Conservation (phyloP, 2,888 invertebrate genomes). For the Rhingia campestris region DNA sequence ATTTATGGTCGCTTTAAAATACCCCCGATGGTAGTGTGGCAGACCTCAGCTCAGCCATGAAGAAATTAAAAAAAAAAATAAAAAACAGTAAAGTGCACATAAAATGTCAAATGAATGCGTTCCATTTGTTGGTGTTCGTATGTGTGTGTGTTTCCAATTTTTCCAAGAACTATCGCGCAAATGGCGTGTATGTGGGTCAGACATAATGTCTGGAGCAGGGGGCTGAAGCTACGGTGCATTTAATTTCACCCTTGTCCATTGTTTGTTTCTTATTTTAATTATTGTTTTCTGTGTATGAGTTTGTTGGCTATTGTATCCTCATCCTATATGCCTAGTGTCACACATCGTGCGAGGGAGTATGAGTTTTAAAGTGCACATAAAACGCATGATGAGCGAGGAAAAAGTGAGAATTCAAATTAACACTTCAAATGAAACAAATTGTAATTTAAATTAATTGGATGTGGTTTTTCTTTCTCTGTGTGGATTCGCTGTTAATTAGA, state of each 20-base stretch:
- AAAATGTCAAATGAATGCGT: constrained; percentile 67
- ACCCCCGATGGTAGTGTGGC: constrained; percentile 24
- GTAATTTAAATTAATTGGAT: constrained; percentile 50
- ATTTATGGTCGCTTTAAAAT: constrained; percentile 65
- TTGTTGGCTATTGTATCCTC: background rate
- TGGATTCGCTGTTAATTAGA: constrained; percentile 43
- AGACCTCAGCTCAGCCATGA: constrained; percentile 23
- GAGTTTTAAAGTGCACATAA: too few relatives aligned
- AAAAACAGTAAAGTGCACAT: constrained; percentile 67
- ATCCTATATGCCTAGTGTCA: too few relatives aligned
- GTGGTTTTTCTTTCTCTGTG: constrained; percentile 11
- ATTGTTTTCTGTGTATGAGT: constrained; percentile 1
- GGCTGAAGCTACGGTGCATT: constrained; percentile 46
- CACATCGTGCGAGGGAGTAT: too few relatives aligned
- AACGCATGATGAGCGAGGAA: constrained; percentile 27
- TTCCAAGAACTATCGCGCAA: constrained; percentile 28
- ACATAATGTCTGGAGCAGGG: constrained; percentile 61
- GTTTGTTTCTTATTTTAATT: constrained; percentile 47
- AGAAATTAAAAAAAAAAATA: constrained; percentile 48
- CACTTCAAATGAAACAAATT: constrained; percentile 45
- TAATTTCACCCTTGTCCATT: constrained; percentile 52
- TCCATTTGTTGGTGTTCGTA: background rate
- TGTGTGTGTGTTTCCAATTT: constrained; percentile 13
- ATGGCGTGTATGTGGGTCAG: constrained; percentile 68
- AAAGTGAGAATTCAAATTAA: constrained; percentile 66